Evolutionary conservation across 1,140 invertebrate genomes (phyloP).

Genomic region (Gyrodactylus bullatarudis): DNA sequence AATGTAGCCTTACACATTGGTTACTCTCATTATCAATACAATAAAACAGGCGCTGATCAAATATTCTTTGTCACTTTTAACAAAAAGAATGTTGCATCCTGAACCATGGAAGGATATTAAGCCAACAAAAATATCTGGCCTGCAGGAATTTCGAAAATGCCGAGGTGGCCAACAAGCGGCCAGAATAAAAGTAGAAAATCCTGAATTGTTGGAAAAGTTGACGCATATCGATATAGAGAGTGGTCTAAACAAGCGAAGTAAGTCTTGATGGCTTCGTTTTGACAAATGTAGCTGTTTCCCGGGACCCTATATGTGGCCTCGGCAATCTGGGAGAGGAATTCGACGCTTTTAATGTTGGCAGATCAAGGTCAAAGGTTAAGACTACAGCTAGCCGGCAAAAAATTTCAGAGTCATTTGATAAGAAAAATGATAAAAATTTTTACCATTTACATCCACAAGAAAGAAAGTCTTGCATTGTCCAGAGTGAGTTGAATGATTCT

Average conservation of each 20-base stretch:
- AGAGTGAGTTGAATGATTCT: too few species aligned
- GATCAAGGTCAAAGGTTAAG: neutral
- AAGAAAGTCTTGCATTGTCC: neutral
- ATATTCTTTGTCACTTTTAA: too few species aligned
- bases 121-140: neutral
- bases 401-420: too few species aligned
- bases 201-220: neutral
- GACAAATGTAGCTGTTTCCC: neutral
- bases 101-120: neutral
- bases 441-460: neutral
- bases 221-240: neutral
- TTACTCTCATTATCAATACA: too few species aligned
- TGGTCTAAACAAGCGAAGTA: neutral
- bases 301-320: neutral
- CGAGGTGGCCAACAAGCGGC: too few species aligned
- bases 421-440: neutral
- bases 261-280: too few species aligned
- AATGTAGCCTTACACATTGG: too few species aligned
- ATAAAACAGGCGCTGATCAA: too few species aligned
- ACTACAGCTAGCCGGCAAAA: too few species aligned
- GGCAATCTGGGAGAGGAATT: neutral
- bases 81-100: neutral
- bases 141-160: neutral
- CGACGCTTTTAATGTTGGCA: neutral
- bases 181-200: too few species aligned